A percentile compares a stretch with the other conserved stretches of the same genome.
Conservation (phyloP, 2,113 vertebrate genomes). For the Mastomys coucha region DNA sequence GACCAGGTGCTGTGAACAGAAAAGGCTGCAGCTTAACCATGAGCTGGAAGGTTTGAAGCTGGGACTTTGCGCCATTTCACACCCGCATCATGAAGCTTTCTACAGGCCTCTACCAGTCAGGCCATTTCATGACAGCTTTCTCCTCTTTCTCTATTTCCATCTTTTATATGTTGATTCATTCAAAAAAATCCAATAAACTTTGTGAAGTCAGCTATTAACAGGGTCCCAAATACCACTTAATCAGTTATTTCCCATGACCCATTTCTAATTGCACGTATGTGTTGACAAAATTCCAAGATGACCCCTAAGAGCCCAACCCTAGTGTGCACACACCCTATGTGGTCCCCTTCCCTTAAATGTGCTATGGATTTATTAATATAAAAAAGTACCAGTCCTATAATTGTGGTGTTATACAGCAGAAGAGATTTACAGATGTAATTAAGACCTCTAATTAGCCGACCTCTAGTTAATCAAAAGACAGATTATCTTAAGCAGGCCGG, state of each 20-base stretch:
- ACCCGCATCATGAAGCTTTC: background rate
- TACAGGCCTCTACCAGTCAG: background rate
- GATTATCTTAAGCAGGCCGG: background rate
- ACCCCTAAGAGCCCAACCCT: background rate
- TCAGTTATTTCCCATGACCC: background rate
- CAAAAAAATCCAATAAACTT: background rate
- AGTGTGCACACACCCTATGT: fast-evolving
- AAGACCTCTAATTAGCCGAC: slow-evolving; percentile 36
- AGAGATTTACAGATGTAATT: slow-evolving; percentile 27
- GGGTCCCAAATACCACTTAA: background rate
- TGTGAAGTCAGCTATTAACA: background rate
- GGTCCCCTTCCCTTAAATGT: background rate
- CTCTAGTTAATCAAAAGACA: slow-evolving; percentile 51
- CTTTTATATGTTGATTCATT: background rate
- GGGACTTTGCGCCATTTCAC: background rate
- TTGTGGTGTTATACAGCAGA: background rate
- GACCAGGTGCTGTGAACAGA: fast-evolving
- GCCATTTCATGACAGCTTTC: background rate
- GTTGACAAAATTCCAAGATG: background rate
- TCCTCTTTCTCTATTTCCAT: background rate
- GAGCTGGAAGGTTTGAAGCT: background rate
- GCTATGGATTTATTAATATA: background rate
- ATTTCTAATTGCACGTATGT: background rate
- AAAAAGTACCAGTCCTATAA: background rate
- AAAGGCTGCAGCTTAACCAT: background rate